These are phyloP conservation scores for Parnassius smintheus DNA, from an alignment of 2,888 invertebrate genomes.

Conservation along the genomic window DNA sequence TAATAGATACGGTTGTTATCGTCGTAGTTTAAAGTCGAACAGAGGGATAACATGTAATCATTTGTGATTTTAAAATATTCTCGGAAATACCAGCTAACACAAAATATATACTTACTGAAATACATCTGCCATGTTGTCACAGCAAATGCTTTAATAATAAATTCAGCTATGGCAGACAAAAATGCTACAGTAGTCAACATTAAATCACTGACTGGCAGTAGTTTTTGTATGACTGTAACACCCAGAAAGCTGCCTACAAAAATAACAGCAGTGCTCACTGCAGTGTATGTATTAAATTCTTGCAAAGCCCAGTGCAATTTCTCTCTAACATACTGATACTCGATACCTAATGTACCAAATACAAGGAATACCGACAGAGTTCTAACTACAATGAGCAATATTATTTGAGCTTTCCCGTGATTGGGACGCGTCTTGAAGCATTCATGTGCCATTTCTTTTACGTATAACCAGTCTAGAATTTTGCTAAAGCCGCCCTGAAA, in stretches of 20 bases:
- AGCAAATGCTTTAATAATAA: slow-evolving; percentile 46
- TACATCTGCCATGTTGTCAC: slow-evolving; percentile 60
- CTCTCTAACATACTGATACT: slow-evolving; percentile 80
- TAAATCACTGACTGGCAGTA: slow-evolving; percentile 55
- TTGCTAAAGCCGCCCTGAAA: slow-evolving; percentile 47
- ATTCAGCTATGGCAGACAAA: slow-evolving; percentile 46
- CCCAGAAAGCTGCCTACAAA: slow-evolving; percentile 72
- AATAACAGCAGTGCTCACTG: slow-evolving; percentile 65
- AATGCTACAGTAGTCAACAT: slow-evolving; percentile 40
- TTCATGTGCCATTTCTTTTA: slow-evolving; percentile 68
- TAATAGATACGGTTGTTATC: no score
- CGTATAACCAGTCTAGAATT: slow-evolving; percentile 54
- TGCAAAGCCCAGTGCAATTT: slow-evolving; percentile 83
- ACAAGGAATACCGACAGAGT: slow-evolving; percentile 51
- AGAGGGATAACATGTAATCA: no score
- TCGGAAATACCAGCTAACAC: not conserved
- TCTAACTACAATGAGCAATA: slow-evolving; percentile 52
- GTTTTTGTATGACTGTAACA: slow-evolving; percentile 51
- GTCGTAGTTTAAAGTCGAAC: no score
- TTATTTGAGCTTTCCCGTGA: slow-evolving; percentile 66
- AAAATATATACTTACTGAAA: slow-evolving; percentile 50
- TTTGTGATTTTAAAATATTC: no score
- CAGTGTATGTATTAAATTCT: slow-evolving; percentile 78
- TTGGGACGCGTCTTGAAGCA: slow-evolving; percentile 71
- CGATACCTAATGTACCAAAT: slow-evolving; percentile 67